A percentile compares a stretch with the other conserved stretches of the same genome.
These are phyloP conservation scores for Lissonota sp. DNA, from an alignment of 2,888 invertebrate species.

Conservation along the genomic window DNA sequence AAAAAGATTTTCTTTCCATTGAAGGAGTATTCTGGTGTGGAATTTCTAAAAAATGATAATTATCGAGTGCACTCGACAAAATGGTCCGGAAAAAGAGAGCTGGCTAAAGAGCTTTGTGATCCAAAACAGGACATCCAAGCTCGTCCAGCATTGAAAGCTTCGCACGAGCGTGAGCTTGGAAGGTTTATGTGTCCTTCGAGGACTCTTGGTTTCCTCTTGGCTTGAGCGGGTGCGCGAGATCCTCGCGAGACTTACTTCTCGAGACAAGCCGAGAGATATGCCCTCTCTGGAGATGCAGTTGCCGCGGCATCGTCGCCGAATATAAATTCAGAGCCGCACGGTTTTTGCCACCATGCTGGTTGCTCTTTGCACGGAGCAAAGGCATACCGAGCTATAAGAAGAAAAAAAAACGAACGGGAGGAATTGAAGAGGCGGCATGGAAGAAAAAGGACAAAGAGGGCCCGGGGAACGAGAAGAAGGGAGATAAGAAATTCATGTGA, in stretches of 20 bases:
- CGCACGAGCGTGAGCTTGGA: slow-evolving; percentile 26
- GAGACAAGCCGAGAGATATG: slow-evolving; percentile 34
- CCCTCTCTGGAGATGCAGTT: not conserved
- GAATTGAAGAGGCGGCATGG: not conserved
- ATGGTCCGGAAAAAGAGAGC: slow-evolving; percentile 43
- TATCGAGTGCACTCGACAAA: slow-evolving; percentile 22
- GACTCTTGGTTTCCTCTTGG: slow-evolving; percentile 21
- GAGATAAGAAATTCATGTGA: slow-evolving; percentile 57
- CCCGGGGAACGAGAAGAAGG: not conserved
- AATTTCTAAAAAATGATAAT: no score
- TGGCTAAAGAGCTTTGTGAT: slow-evolving; percentile 35
- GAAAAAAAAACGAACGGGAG: slow-evolving; percentile 2
- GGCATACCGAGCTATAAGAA: not conserved
- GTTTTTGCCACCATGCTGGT: slow-evolving; percentile 20
- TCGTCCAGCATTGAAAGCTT: not conserved
- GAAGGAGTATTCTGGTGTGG: no score
- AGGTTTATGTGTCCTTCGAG: slow-evolving; percentile 46
- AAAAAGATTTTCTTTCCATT: no score
- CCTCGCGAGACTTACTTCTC: slow-evolving; percentile 47
- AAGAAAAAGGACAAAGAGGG: not conserved
- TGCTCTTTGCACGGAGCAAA: slow-evolving; percentile 8
- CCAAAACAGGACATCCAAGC: slow-evolving; percentile 38
- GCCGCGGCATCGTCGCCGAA: slow-evolving; percentile 43
- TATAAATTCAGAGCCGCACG: slow-evolving; percentile 45
- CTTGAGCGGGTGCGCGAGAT: slow-evolving; percentile 28